Percentiles rank a stretch among this genome's conserved stretches.
phyloP scores from a whole-genome alignment of 2,888 invertebrate genomes.

The Scotopteryx bipunctaria region DNA sequence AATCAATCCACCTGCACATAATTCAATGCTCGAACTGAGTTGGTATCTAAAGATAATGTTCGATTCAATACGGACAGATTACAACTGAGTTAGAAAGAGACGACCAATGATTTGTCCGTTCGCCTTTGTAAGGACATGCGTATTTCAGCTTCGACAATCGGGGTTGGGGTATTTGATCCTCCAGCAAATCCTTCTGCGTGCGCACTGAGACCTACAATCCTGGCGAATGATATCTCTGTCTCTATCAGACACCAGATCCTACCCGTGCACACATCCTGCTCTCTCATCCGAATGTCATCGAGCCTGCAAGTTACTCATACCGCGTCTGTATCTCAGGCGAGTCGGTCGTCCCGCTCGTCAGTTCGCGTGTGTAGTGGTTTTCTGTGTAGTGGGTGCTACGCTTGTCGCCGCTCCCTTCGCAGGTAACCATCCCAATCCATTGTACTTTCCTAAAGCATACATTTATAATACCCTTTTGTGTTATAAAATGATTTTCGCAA shows the following conservation, averaged over 20 bases:
- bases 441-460: constrained; percentile 25
- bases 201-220: constrained; percentile 63
- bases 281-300: constrained; percentile 66
- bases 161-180: constrained; percentile 21
- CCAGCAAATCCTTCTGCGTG: constrained; percentile 68
- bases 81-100: constrained; percentile 21
- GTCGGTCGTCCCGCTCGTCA: constrained; percentile 72
- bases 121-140: constrained; percentile 30
- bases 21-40: background rate
- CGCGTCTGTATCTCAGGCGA: constrained; percentile 70
- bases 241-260: constrained; percentile 39
- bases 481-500: constrained; percentile 54
- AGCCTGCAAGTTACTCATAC: constrained; percentile 68
- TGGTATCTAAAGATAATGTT: constrained; percentile 1
- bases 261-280: constrained; percentile 44
- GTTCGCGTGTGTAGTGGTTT: constrained; percentile 73
- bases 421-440: constrained; percentile 57
- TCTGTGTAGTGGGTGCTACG: constrained; percentile 69
- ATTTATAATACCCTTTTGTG: constrained; percentile 50
- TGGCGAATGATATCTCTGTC: constrained; percentile 49
- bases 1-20: constrained; percentile 14
- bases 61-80: constrained; percentile 22
- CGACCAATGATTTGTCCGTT: constrained; percentile 18
- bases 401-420: constrained; percentile 55
- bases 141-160: constrained; percentile 14